phyloP scores from a whole-genome alignment of 2,888 invertebrate genomes.

The Leptinotarsa peninsularis region DNA sequence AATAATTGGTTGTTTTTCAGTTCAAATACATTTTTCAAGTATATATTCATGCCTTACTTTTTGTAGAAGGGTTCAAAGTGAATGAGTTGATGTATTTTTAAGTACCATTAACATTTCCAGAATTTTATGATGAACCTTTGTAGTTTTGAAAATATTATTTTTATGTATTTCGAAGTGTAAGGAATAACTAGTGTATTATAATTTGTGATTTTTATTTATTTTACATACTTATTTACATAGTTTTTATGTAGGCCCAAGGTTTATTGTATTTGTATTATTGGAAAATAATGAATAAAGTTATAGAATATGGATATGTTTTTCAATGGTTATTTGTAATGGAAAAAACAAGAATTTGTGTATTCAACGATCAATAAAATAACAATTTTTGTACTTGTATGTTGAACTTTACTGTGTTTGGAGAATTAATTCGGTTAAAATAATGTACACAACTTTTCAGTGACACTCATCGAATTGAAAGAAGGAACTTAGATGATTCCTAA shows the following conservation, averaged over 20 bases:
- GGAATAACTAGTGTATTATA: background rate
- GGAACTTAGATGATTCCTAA: too few species aligned
- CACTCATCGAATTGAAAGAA: too few species aligned
- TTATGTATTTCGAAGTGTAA: background rate
- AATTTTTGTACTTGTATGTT: too few species aligned
- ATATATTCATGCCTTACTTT: background rate
- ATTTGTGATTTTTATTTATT: slow-evolving; percentile 9
- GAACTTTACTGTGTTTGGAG: too few species aligned
- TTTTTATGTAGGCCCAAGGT: background rate
- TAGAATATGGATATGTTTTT: background rate
- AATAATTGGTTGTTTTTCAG: background rate
- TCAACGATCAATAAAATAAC: too few species aligned
- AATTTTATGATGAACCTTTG: background rate
- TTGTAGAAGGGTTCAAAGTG: background rate
- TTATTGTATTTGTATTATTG: slow-evolving; percentile 11
- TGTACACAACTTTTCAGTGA: too few species aligned
- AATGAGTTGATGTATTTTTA: background rate
- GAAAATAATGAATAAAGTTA: slow-evolving; percentile 9
- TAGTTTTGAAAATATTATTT: background rate
- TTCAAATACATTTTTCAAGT: background rate
- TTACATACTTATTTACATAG: background rate
- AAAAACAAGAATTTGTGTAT: too few species aligned
- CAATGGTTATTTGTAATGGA: background rate
- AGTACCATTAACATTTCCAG: background rate
- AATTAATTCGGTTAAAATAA: too few species aligned